Conservation (phyloP, 2,797 vertebrate genomes). For the Enteromius treurensis region DNA sequence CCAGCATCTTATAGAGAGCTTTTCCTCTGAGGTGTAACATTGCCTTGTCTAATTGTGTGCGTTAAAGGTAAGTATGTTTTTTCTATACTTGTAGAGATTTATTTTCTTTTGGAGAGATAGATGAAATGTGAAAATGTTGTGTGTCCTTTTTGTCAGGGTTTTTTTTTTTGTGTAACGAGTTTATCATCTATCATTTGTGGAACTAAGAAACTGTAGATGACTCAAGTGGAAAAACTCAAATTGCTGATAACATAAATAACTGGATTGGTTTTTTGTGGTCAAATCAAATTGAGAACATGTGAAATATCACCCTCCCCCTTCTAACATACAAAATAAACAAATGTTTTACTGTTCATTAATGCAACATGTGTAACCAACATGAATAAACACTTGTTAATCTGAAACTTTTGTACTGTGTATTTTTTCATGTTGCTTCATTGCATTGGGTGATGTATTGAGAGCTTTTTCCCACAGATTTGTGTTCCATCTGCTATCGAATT, state of each 20-base stretch:
- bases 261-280: constrained; percentile 10
- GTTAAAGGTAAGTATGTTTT: constrained; percentile 83
- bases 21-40: constrained; percentile 27
- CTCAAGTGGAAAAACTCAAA: neutral
- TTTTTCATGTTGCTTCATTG: neutral
- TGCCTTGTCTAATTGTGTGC: constrained; percentile 58
- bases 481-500: neutral
- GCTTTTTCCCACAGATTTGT: no score
- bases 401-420: constrained; percentile 23
- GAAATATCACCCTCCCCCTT: constrained; percentile 47
- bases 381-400: constrained; percentile 78
- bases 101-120: constrained; percentile 59
- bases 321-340: constrained; percentile 62
- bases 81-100: constrained; percentile 59
- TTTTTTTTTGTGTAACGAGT: neutral
- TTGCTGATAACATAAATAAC: neutral
- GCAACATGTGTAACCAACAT: constrained; percentile 72
- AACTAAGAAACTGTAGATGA: neutral
- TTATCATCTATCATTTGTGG: constrained; percentile 5
- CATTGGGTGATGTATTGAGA: neutral
- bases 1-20: constrained; percentile 37
- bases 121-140: constrained; percentile 40
- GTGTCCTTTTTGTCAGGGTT: constrained; percentile 26
- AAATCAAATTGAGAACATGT: constrained; percentile 32
- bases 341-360: constrained; percentile 64